Percentiles rank a stretch among this genome's conserved stretches.
Evolutionary conservation across 2,113 vertebrate species (phyloP).

Genomic region (Gallinago media): DNA sequence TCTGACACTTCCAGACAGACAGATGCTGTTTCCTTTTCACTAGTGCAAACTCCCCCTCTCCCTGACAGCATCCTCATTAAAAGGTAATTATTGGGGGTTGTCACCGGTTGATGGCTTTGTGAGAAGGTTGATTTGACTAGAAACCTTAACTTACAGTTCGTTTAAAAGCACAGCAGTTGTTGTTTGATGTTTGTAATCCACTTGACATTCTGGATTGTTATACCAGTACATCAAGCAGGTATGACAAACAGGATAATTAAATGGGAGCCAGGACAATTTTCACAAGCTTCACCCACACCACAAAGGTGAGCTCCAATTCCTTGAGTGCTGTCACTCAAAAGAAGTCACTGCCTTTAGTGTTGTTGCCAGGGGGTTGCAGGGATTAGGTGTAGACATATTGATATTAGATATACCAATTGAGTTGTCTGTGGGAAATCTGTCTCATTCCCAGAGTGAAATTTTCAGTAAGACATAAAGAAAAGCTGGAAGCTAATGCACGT

Average conservation of each 20-base stretch:
- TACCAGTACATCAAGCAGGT: neutral
- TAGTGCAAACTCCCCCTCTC: neutral
- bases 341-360: neutral
- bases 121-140: neutral
- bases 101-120: neutral
- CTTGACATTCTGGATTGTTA: neutral
- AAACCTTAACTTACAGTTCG: neutral
- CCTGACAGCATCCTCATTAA: neutral
- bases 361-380: neutral
- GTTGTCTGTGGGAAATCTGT: neutral
- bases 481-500: neutral
- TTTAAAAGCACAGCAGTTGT: neutral
- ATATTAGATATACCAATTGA: neutral
- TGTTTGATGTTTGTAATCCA: neutral
- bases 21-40: neutral
- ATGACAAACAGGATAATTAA: constrained; percentile 11
- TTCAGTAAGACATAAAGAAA: neutral
- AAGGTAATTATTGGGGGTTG: neutral
- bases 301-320: neutral
- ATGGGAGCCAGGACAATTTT: neutral
- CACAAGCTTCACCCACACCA: neutral
- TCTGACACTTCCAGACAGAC: neutral
- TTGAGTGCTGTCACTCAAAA: constrained; percentile 1
- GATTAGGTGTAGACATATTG: neutral
- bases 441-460: neutral